Conservation (phyloP, 2,888 invertebrate genomes). For the Agriopis aurantiaria region DNA sequence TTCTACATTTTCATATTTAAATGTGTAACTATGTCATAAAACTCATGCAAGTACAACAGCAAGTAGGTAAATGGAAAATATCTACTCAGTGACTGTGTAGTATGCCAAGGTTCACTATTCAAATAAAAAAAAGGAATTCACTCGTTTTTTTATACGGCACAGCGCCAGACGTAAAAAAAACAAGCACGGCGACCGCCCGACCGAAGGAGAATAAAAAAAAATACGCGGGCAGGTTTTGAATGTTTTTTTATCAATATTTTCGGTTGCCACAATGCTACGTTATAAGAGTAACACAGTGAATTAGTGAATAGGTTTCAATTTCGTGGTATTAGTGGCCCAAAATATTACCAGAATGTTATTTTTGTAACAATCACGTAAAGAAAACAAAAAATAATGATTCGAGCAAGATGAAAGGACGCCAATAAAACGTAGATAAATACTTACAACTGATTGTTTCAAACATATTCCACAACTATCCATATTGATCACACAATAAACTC, state of each 20-base stretch:
- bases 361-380: conserved; percentile 75
- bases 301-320: conserved; percentile 34
- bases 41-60: conserved; percentile 25
- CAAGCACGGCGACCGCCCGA: conserved; percentile 66
- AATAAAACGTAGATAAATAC: conserved; percentile 57
- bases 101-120: conserved; percentile 69
- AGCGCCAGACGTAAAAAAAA: conserved; percentile 84
- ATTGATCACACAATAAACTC: conserved; percentile 52
- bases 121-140: conserved; percentile 67
- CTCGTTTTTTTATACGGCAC: conserved; percentile 75
- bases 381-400: conserved; percentile 81
- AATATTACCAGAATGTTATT: conserved; percentile 67
- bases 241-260: conserved; percentile 65
- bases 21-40: conserved; percentile 4
- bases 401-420: conserved; percentile 63
- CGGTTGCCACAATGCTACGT: conserved; percentile 46
- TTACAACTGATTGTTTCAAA: conserved; percentile 78
- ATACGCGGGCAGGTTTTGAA: conserved; percentile 84
- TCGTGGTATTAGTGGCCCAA: conserved; percentile 43
- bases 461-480: conserved; percentile 85
- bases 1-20: not conserved
- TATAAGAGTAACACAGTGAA: conserved; percentile 44
- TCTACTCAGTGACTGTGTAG: conserved; percentile 48
- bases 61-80: conserved; percentile 31
- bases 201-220: conserved; percentile 74